Evolutionary conservation across 1,140 invertebrate genomes (phyloP).

Genomic region (Hylaeus anthracinus): DNA sequence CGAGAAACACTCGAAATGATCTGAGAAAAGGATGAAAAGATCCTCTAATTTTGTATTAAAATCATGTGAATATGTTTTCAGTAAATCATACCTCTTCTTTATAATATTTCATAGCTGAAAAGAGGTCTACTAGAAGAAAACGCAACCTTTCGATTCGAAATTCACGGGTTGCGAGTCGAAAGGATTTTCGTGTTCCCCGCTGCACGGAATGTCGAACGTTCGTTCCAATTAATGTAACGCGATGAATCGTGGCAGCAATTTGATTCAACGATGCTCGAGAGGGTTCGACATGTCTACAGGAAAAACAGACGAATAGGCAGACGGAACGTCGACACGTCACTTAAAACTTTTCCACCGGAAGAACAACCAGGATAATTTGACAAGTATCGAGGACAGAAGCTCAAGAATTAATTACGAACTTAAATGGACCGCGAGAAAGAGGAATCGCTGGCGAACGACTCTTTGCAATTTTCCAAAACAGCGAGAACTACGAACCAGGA

Average conservation of each 20-base stretch:
- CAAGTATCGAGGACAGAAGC: conserved; percentile 21
- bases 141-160: conserved; percentile 38
- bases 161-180: conserved; percentile 40
- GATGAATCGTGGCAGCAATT: conserved; percentile 54
- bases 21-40: too few species aligned
- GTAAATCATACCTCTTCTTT: too few species aligned
- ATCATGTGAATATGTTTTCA: too few species aligned
- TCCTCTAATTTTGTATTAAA: too few species aligned
- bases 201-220: conserved; percentile 27
- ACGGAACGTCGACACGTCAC: neutral
- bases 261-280: conserved; percentile 34
- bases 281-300: conserved; percentile 22
- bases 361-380: conserved; percentile 1
- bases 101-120: too few species aligned
- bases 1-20: too few species aligned
- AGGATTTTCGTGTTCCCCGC: conserved; percentile 60
- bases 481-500: neutral
- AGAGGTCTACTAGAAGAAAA: neutral
- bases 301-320: conserved; percentile 23
- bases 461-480: conserved; percentile 13
- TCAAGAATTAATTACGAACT: conserved; percentile 46
- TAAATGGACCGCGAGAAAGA: conserved; percentile 37
- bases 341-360: neutral
- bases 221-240: conserved; percentile 59
- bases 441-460: conserved; percentile 3